phyloP scores from a whole-genome alignment of 2,888 invertebrate genomes.

The Netelia inedita region DNA sequence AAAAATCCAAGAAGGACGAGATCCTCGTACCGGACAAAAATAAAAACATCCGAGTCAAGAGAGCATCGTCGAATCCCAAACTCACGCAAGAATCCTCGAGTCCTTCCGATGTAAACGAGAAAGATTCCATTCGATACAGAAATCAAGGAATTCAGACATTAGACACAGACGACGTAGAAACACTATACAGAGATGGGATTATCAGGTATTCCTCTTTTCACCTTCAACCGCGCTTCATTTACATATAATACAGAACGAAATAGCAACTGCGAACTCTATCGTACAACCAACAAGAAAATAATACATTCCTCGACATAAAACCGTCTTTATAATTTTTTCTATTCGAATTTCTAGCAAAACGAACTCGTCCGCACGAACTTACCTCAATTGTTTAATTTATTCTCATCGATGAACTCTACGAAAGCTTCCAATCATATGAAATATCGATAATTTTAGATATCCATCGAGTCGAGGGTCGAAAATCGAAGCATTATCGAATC shows the following conservation, averaged over 20 bases:
- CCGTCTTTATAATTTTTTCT: too few relatives aligned
- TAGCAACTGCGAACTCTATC: too few relatives aligned
- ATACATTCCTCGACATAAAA: too few relatives aligned
- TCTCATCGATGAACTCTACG: too few relatives aligned
- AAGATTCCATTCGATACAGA: constrained; percentile 69
- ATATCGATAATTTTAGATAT: constrained; percentile 73
- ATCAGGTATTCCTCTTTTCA: constrained; percentile 76
- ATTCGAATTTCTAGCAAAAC: too few relatives aligned
- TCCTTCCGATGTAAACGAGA: constrained; percentile 16
- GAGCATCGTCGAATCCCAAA: constrained; percentile 73
- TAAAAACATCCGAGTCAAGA: constrained; percentile 54
- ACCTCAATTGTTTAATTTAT: too few relatives aligned
- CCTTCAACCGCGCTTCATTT: background rate
- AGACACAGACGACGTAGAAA: constrained; percentile 75
- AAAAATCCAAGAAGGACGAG: constrained; percentile 47
- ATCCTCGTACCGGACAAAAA: constrained; percentile 47
- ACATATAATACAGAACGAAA: background rate
- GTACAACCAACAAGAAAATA: too few relatives aligned
- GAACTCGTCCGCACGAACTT: too few relatives aligned
- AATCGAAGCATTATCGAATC: constrained; percentile 28
- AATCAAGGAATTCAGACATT: constrained; percentile 82
- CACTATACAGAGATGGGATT: constrained; percentile 79
- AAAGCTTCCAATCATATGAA: background rate
- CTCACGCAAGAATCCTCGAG: constrained; percentile 59
- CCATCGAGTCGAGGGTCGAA: constrained; percentile 75